Conservation (phyloP, 1,140 invertebrate species). For the Monochamus saltuarius region DNA sequence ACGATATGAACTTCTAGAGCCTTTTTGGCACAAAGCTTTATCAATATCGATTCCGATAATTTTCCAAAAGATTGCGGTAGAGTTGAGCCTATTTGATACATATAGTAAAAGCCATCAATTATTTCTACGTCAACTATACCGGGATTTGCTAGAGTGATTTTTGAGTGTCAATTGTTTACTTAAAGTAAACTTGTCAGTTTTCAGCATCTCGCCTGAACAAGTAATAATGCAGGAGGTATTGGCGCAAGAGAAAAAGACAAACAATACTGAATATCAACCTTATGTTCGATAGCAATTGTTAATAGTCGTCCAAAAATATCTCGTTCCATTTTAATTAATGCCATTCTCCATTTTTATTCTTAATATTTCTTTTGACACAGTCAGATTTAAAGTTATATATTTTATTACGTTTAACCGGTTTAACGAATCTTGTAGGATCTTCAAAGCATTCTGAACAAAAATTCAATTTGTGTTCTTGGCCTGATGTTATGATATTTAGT, state of each 20-base stretch:
- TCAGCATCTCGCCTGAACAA: conserved; percentile 37
- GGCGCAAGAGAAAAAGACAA: conserved; percentile 40
- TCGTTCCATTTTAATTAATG: conserved; percentile 42
- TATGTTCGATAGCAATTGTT: conserved; percentile 37
- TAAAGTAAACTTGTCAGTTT: conserved; percentile 39
- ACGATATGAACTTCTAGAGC: conserved; percentile 4
- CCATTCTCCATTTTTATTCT: conserved; percentile 23
- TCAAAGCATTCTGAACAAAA: conserved; percentile 37
- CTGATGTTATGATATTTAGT: conserved; percentile 30
- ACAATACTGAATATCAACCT: conserved; percentile 37
- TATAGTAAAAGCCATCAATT: conserved; percentile 39
- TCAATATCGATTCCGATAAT: conserved; percentile 3
- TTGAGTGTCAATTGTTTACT: conserved; percentile 21
- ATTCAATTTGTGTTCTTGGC: conserved; percentile 36
- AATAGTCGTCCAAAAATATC: conserved; percentile 40
- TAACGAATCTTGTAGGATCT: conserved; percentile 38
- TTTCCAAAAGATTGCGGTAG: conserved; percentile 4
- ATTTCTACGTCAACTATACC: conserved; percentile 33
- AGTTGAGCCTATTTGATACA: conserved; percentile 22
- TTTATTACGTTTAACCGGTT: conserved; percentile 40
- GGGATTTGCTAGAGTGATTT: conserved; percentile 24
- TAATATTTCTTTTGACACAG: conserved; percentile 19
- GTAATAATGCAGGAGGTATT: conserved; percentile 41
- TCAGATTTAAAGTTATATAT: conserved; percentile 39
- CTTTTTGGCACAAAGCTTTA: conserved; percentile 2